Conservation (phyloP, 2,888 invertebrate genomes). For the Drosophila ochracea region DNA sequence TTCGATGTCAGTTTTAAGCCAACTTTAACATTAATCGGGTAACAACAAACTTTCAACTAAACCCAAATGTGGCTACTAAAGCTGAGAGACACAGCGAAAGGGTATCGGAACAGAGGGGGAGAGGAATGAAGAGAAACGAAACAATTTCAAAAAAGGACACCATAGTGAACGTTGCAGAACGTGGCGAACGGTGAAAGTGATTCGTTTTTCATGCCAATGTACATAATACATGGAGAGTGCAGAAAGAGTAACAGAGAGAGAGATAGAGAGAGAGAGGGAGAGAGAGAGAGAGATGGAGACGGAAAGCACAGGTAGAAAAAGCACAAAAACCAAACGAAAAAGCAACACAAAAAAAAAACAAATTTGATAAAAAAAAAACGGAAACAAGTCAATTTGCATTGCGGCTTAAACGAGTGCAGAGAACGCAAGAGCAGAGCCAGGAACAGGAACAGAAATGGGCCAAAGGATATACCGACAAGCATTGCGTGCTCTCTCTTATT, state of each 20-base stretch:
- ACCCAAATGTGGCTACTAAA: background rate
- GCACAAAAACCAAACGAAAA: slow-evolving; percentile 12
- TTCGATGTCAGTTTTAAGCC: background rate
- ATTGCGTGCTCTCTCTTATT: slow-evolving; percentile 11
- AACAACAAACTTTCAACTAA: background rate
- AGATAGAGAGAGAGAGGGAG: background rate
- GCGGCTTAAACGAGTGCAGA: slow-evolving; percentile 72
- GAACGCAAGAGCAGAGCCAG: slow-evolving; percentile 33
- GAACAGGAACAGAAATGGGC: slow-evolving; percentile 45
- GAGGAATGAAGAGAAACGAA: slow-evolving; percentile 39
- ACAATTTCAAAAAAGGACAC: slow-evolving; percentile 60
- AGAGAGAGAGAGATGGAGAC: background rate
- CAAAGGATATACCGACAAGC: slow-evolving; percentile 51
- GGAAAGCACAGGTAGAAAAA: slow-evolving; percentile 1
- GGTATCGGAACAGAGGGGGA: background rate
- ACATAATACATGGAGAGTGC: slow-evolving; percentile 57
- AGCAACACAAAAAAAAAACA: slow-evolving; percentile 10
- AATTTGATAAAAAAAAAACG: slow-evolving; percentile 40
- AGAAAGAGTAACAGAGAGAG: background rate
- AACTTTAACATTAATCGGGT: background rate
- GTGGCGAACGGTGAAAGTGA: slow-evolving; percentile 48
- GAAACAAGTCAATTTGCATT: slow-evolving; percentile 81
- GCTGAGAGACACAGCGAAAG: background rate
- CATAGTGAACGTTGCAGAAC: slow-evolving; percentile 19
- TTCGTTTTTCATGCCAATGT: slow-evolving; percentile 47